phyloP scores from a whole-genome alignment of 2,113 vertebrate genomes.

The Jacana jacana region DNA sequence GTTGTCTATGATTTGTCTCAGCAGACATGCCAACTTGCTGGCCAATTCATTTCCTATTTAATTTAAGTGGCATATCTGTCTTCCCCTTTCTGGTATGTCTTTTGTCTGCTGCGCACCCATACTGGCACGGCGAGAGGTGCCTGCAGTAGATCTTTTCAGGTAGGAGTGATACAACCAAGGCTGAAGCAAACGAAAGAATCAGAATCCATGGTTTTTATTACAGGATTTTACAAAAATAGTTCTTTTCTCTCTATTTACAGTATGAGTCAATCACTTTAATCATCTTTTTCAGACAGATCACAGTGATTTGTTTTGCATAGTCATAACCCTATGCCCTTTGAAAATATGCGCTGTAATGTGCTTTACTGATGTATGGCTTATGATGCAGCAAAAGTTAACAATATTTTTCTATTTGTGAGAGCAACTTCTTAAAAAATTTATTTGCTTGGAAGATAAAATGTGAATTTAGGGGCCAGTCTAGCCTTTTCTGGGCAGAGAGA shows the following conservation, averaged over 20 bases:
- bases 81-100: constrained; percentile 85
- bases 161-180: constrained; percentile 22
- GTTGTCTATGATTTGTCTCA: constrained; percentile 96
- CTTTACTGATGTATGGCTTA: neutral
- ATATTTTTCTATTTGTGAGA: neutral
- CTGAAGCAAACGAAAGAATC: constrained; percentile 13
- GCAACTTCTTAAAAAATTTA: neutral
- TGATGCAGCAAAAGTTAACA: neutral
- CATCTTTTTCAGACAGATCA: neutral
- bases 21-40: constrained; percentile 88
- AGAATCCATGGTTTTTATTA: constrained; percentile 19
- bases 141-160: constrained; percentile 68
- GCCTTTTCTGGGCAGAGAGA: neutral
- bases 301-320: constrained; percentile 43
- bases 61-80: constrained; percentile 91
- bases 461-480: neutral
- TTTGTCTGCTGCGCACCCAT: constrained; percentile 83
- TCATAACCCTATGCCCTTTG: neutral
- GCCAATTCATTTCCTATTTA: constrained; percentile 91
- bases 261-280: neutral
- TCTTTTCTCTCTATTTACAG: neutral
- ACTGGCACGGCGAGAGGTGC: constrained; percentile 71
- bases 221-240: neutral
- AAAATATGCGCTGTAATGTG: neutral
- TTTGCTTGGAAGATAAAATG: constrained; percentile 14